Evolutionary conservation across 2,797 vertebrate genomes (phyloP).

Genomic region (Melanotaenia boesemani): DNA sequence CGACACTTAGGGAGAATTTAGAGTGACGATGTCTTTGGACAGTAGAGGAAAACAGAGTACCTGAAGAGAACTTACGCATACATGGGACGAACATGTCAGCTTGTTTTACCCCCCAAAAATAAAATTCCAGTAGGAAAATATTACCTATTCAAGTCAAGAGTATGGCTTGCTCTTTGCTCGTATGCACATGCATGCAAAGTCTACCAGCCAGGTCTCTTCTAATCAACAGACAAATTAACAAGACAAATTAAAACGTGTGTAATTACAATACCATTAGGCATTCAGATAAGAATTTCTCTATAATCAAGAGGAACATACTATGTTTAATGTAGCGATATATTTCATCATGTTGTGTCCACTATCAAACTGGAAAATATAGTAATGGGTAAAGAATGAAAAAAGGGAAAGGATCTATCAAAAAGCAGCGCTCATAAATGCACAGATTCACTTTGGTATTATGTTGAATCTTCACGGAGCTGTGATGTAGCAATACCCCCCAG

Average conservation of each 20-base stretch:
- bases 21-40: too few relatives aligned
- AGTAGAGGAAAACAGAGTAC: too few relatives aligned
- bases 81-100: too few relatives aligned
- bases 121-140: too few relatives aligned
- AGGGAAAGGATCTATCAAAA: conserved; percentile 11
- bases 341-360: background rate
- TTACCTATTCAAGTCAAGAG: too few relatives aligned
- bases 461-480: conserved; percentile 48
- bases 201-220: conserved; percentile 40
- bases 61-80: too few relatives aligned
- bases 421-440: conserved; percentile 27
- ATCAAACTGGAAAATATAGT: background rate
- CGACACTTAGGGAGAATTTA: too few relatives aligned
- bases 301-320: conserved; percentile 6
- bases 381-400: conserved; percentile 28
- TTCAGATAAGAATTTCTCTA: conserved; percentile 32
- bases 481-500: conserved; percentile 31
- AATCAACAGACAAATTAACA: conserved; percentile 73
- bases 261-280: conserved; percentile 48
- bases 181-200: background rate
- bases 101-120: too few relatives aligned
- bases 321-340: conserved; percentile 6
- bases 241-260: conserved; percentile 66
- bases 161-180: conserved; percentile 10
- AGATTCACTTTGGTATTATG: conserved; percentile 38